phyloP scores from a whole-genome alignment of 2,797 vertebrate species.

The Eidolon dupreanum region DNA sequence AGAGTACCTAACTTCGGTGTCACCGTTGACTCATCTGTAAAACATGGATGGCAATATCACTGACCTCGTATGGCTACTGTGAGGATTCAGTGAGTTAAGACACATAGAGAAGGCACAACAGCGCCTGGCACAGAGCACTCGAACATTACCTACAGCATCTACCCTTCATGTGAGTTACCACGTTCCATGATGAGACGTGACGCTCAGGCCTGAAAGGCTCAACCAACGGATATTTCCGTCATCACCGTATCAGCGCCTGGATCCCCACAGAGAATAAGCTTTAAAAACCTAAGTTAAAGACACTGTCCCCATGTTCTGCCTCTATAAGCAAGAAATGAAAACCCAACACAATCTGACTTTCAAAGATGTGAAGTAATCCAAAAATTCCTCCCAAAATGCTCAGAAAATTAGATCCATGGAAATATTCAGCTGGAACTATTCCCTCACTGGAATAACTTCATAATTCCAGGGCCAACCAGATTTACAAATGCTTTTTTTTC shows the following conservation, averaged over 20 bases:
- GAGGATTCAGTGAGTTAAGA: neutral
- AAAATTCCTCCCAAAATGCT: slow-evolving; percentile 73
- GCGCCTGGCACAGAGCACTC: neutral
- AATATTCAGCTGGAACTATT: slow-evolving; percentile 70
- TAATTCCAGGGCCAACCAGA: slow-evolving; percentile 49
- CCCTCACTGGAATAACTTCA: slow-evolving; percentile 73
- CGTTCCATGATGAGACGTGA: neutral
- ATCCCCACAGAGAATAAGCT: neutral
- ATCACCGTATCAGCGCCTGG: neutral
- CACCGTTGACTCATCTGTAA: neutral
- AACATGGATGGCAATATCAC: too few species aligned
- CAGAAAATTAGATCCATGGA: slow-evolving; percentile 40
- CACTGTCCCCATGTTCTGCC: neutral
- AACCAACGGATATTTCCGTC: neutral
- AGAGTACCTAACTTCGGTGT: neutral
- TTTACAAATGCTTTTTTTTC: slow-evolving; percentile 68
- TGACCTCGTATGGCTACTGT: neutral
- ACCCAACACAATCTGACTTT: slow-evolving; percentile 34
- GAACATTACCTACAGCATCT: neutral
- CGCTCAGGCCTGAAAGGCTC: neutral
- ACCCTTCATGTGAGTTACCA: neutral
- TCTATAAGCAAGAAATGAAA: slow-evolving; percentile 51
- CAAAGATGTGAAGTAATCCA: slow-evolving; percentile 65
- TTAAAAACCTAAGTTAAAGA: slow-evolving; percentile 46
- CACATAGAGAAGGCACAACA: neutral